Base-by-base conservation (phyloP, 1,140 invertebrate genomes). In the Bacillus rossius region DNA sequence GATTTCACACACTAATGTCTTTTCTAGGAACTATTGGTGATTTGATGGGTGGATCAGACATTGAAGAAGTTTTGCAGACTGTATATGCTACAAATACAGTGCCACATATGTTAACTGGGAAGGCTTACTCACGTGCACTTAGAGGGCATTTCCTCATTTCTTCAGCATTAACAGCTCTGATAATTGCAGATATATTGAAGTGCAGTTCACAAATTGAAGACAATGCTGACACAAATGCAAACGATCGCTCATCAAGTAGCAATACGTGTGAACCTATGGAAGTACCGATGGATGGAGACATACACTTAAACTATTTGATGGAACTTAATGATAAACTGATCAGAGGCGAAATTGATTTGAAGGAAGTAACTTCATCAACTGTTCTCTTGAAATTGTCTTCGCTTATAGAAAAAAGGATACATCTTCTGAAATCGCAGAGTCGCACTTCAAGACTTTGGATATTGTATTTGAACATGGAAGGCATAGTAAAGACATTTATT, bases 41-140 rank as follows among this genome's bases (percentile, higher is more conserved):
- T 62, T 69, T 73, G 58, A 75, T 75, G 60, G n/a, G 69, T 60
- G 71, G 70, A 61, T 71, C 67, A 61, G 72, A 67, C 16, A 61
- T 74, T 13, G 64, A 73, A 64, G 68, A 73, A 65, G 26, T 71
- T 42, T 65, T 70, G 1, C 59, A 57, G 17, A 60, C 34, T 38
- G 60, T 71, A 54, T 74, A 71, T 69, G 68, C 74, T 5, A 1
- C 47, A 19, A 68, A 66, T 23, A 70, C 68, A 53, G 63, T 71
- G 48, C 65, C 71, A 25, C 70, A 76, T 67, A 75, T 74, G 60
- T 38, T 76, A 4, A 65, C 59, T 54, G 69, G 68, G 4, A 62
- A 71, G 41, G 67, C 68, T 19, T 71, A 62, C 57, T 34, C 62
- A 8, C 56, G 72, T 66, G 69, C 70, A 58, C 29, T 34, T 34